Evolutionary conservation across 2,113 vertebrate species (phyloP), one percentile per base, ranked within the genome.

Genomic region (Myodes glareolus): DNA sequence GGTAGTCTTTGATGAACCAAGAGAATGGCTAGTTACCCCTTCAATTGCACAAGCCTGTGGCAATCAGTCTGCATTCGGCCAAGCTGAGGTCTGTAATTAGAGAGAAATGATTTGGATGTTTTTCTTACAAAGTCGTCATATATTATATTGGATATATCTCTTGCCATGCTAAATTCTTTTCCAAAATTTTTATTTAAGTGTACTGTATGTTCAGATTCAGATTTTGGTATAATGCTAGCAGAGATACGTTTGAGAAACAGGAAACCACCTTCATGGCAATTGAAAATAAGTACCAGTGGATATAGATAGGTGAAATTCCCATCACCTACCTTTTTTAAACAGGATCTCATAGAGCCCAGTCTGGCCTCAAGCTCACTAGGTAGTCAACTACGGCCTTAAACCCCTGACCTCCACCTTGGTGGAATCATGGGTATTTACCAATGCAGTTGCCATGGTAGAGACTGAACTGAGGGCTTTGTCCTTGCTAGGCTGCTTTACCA

Each of bases 1-100:
- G 91, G 81, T 97, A 92, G 92, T 92, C 93, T 97, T 92, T 94
- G 93, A 96, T 88, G 76, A 94, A 39, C 55, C 72, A 77, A 21
- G 76, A 91, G 70, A 85, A 78, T 80, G 81, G 36, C 61, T 65
- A 87, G 72, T 27, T 47, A 11, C 50, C 29, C 39, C 58, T 90
- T 27, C 67, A 84, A 95, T 88, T 91, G 77, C 23, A 36, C 9
- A 36, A 91, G 73, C 70, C 33, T 52, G 27, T 72, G 70, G 58
- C 58, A 88, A 3, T 96, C 81, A 52, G 67, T 72, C 81, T 70
- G 14, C 16, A 12, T 80, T 81, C 96, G 73, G 29, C 33, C 68
- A 33, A 81, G 3, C 7, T 91, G 92, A 81, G 78, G 84, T 89
- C 67, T 91, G 67, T 72, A 90, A 95, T 90, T 89, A 81, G 65